These are phyloP conservation scores for Pandemis heparana DNA, from an alignment of 2,888 invertebrate species.

Conservation along the genomic window DNA sequence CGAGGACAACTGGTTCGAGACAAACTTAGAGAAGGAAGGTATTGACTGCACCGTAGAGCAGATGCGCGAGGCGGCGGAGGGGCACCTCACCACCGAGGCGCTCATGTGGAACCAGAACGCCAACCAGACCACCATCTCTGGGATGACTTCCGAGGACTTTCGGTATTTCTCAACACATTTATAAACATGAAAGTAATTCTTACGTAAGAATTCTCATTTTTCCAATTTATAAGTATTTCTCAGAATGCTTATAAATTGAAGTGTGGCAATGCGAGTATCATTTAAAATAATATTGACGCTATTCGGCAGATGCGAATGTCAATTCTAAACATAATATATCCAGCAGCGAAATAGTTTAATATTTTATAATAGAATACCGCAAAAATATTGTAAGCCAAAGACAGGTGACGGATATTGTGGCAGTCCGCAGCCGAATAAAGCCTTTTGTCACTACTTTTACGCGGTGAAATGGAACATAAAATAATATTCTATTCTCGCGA, in stretches of 20 bases:
- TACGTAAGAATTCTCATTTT: slow-evolving; percentile 40
- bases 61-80: slow-evolving; percentile 97
- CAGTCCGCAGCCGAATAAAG: slow-evolving; percentile 51
- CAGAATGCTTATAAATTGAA: slow-evolving; percentile 40
- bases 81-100: slow-evolving; percentile 99
- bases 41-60: slow-evolving; percentile 97
- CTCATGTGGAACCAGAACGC: slow-evolving; percentile 99
- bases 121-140: slow-evolving; percentile 96
- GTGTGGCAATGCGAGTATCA: slow-evolving; percentile 22
- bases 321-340: neutral
- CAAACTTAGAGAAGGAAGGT: slow-evolving; percentile 93
- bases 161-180: slow-evolving; percentile 66
- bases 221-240: slow-evolving; percentile 39
- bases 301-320: slow-evolving; percentile 28
- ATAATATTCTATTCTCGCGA: slow-evolving; percentile 57
- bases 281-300: slow-evolving; percentile 8
- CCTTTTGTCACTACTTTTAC: slow-evolving; percentile 56
- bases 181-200: slow-evolving; percentile 22
- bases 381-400: slow-evolving; percentile 34
- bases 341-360: slow-evolving; percentile 30
- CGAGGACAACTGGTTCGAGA: slow-evolving; percentile 99
- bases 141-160: slow-evolving; percentile 98
- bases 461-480: slow-evolving; percentile 46
- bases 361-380: slow-evolving; percentile 23
- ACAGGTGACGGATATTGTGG: slow-evolving; percentile 50